phyloP scores from a whole-genome alignment of 2,797 vertebrate species.

The Megaceryle alcyon region DNA sequence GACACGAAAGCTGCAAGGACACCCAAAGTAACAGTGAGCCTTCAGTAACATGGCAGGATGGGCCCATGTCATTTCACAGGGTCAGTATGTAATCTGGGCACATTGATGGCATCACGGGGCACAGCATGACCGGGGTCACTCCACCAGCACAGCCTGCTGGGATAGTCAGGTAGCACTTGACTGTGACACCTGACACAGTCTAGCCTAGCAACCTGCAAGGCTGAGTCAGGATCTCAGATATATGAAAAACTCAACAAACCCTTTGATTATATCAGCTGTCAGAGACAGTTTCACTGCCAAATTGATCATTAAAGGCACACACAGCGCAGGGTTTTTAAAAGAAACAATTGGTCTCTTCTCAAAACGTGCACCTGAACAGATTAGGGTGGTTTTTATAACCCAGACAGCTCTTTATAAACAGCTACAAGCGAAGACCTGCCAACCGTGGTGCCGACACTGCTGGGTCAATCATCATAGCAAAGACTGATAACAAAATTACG shows the following conservation, averaged over 20 bases:
- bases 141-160: fast-evolving
- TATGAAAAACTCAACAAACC: neutral
- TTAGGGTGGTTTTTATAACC: neutral
- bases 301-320: neutral
- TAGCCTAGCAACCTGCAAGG: neutral
- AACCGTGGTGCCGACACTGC: fast-evolving
- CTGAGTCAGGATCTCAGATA: neutral
- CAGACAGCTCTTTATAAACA: slow-evolving; percentile 20
- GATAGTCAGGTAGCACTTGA: fast-evolving
- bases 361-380: neutral
- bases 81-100: fast-evolving
- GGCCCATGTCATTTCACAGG: fast-evolving
- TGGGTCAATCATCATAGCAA: neutral
- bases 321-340: neutral
- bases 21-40: neutral
- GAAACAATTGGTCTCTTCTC: neutral
- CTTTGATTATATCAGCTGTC: neutral
- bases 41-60: neutral
- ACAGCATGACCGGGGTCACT: fast-evolving
- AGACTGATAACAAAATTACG: neutral
- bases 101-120: fast-evolving
- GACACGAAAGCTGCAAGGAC: neutral
- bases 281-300: neutral
- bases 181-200: neutral
- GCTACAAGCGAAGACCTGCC: neutral